Base-by-base conservation (phyloP, 2,888 invertebrate species). In the Zhuqinia jingwanae region DNA sequence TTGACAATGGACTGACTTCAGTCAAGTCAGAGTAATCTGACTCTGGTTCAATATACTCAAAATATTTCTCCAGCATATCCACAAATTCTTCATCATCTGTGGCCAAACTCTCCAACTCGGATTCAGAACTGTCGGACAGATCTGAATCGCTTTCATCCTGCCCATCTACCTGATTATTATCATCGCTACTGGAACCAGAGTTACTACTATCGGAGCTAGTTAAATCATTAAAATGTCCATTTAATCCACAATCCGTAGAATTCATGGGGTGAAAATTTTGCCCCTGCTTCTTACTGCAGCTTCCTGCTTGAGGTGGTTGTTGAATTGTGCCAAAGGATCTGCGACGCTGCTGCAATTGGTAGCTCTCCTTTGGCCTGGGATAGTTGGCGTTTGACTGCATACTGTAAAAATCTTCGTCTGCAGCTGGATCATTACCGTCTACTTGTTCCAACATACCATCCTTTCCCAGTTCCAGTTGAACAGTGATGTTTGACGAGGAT, bases 21-120 rank as follows among this genome's bases (percentile, higher is more conserved):
- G 89, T 89, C 45, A 89, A 68, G 45, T 89, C 89, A 13, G 89
- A 89, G 45, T 77, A 85, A 42, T 89, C 89, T 5, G 88, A 87
- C 1, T 87, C 87, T 36, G 70, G 84, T 30, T 88, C 88, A 45
- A 88, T 68, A 58, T 84, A 83, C 20, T 88, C 88, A 65, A 81
- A 87, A 63, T 89, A 89, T 22, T 89, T 89, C 20, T 87, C 88
- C 83, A 89, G 50, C 60, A 89, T 83, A 47, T 89, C 85, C 13
- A 88, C 88, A 63, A 89, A 87, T 30, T 88, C 89, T 60, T 88
- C 89, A 75, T 89, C 88, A 8, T 87, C 85, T 1, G 76, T 60
- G 17, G 81, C 85, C 73, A 85, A 73, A 30, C 87, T 75, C 17
- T 84, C 88, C 8, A 77, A 47, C 27, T 78, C 81, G 2, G 77